These are phyloP conservation scores for Choreutis nemorana DNA, from an alignment of 2,888 invertebrate genomes.

Conservation along the genomic window DNA sequence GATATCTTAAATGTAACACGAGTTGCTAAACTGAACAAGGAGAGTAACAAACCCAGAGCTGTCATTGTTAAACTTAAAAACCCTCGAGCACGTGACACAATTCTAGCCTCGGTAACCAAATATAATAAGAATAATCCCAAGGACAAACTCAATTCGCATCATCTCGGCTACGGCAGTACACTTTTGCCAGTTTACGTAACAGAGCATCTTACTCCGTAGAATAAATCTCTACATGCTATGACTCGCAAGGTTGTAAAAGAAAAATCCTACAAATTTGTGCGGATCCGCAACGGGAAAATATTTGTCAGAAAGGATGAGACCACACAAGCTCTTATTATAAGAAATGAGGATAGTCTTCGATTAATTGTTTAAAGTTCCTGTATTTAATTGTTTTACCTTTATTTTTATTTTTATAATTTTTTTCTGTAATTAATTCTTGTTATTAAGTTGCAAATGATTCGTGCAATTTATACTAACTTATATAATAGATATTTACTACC, in stretches of 20 bases:
- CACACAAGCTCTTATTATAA: constrained; percentile 7
- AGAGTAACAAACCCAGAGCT: constrained; percentile 3
- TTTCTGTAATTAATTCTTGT: neutral
- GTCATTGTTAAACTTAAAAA: constrained; percentile 10
- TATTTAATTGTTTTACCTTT: neutral
- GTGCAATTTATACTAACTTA: neutral
- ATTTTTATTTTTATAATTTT: constrained; percentile 1
- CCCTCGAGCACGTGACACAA: constrained; percentile 4
- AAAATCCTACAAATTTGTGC: constrained; percentile 9
- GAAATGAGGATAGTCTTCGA: constrained; percentile 7
- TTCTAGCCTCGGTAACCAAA: constrained; percentile 7
- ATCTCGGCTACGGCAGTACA: constrained; percentile 10
- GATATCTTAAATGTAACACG: constrained; percentile 11
- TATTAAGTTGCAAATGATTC: neutral
- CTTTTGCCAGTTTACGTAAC: constrained; percentile 10
- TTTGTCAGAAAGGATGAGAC: constrained; percentile 11
- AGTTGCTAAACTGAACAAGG: constrained; percentile 12
- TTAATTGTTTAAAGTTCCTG: constrained; percentile 1
- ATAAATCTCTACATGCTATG: constrained; percentile 13
- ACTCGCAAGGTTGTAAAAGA: constrained; percentile 10
- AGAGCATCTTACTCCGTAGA: constrained; percentile 14
- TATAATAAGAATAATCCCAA: constrained; percentile 7
- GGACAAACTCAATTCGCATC: constrained; percentile 12
- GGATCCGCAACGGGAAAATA: constrained; percentile 11
- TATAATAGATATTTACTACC: constrained; percentile 3